Conservation (phyloP, 2,888 invertebrate genomes). For the Laothoe populi region DNA sequence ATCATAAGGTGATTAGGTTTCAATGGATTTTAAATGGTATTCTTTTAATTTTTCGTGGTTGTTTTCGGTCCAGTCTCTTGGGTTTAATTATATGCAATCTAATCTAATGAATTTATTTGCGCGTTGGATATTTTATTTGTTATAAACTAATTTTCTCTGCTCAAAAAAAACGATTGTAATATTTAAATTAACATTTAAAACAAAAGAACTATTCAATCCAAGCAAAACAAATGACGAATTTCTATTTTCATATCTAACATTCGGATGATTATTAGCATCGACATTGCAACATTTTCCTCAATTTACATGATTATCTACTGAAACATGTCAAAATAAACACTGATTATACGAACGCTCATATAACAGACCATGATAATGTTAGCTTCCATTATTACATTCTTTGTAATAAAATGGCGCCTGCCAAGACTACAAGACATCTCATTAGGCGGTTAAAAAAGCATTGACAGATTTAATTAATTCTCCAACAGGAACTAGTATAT, state of each 20-base stretch:
- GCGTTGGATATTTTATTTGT: too few species aligned
- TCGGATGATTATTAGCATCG: background rate
- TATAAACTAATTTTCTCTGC: too few species aligned
- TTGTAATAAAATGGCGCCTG: background rate
- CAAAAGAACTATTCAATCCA: too few species aligned
- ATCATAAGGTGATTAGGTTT: too few species aligned
- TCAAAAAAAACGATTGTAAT: too few species aligned
- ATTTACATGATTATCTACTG: background rate
- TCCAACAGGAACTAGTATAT: background rate
- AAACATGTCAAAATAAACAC: background rate
- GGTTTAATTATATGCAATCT: too few species aligned
- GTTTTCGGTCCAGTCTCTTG: too few species aligned
- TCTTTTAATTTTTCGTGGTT: too few species aligned
- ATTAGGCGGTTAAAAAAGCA: background rate
- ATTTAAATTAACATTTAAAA: too few species aligned
- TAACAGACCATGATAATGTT: background rate
- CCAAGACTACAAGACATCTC: background rate
- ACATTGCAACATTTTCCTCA: background rate
- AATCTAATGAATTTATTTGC: too few species aligned
- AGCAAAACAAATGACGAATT: background rate
- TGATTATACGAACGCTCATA: background rate
- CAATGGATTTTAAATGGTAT: too few species aligned
- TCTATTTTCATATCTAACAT: background rate
- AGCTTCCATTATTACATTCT: background rate
- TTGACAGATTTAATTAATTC: conserved; percentile 6